Percentiles rank a stretch among this genome's conserved stretches.
Evolutionary conservation across 2,888 invertebrate genomes (phyloP).

Genomic region (Ceramica pisi): DNA sequence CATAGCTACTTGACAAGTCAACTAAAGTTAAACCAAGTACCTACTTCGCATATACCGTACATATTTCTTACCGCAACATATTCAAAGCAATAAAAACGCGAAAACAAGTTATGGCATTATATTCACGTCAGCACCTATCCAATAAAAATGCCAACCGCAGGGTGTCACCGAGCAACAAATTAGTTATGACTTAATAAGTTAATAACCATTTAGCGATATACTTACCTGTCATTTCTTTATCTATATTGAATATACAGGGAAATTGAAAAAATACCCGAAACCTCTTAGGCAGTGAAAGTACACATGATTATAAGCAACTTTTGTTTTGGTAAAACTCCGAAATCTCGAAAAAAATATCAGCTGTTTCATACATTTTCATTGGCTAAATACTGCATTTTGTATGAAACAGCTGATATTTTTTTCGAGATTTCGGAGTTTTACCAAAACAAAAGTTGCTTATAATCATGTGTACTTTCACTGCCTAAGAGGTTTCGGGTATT

Average conservation of each 20-base stretch:
- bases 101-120: conserved; percentile 11
- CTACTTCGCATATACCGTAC: neutral
- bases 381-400: too few relatives aligned
- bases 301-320: too few relatives aligned
- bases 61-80: neutral
- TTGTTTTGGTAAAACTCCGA: too few relatives aligned
- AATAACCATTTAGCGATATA: conserved; percentile 53
- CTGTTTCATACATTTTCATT: too few relatives aligned
- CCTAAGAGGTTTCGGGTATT: too few relatives aligned
- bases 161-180: conserved; percentile 40
- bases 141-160: conserved; percentile 22
- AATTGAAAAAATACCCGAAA: too few relatives aligned
- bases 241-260: conserved; percentile 36
- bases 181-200: conserved; percentile 41
- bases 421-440: too few relatives aligned
- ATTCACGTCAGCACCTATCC: conserved; percentile 19
- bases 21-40: neutral
- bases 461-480: too few relatives aligned
- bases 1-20: neutral
- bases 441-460: too few relatives aligned
- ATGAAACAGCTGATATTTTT: too few relatives aligned
- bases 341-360: too few relatives aligned
- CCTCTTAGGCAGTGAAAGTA: too few relatives aligned
- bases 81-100: conserved; percentile 19
- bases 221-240: conserved; percentile 55